Evolutionary conservation across 2,113 vertebrate species (phyloP).

Genomic region (Phoxinus phoxinus): DNA sequence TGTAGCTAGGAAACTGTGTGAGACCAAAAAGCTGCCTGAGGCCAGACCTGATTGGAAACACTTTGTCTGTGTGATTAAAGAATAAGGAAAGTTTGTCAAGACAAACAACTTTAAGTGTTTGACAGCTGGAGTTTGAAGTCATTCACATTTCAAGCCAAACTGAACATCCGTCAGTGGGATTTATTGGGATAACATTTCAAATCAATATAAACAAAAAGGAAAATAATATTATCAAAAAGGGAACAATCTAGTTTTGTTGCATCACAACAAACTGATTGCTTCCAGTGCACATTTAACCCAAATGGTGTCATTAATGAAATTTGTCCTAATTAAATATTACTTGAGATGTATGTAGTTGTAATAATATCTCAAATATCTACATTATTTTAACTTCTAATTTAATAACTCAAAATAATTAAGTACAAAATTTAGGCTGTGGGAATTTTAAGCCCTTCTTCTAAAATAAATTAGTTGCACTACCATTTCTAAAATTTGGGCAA

Average conservation of each 20-base stretch:
- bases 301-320: not conserved
- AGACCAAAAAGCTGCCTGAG: not conserved
- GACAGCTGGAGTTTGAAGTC: not conserved
- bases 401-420: too few species aligned
- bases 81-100: conserved; percentile 10
- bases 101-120: not conserved
- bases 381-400: too few species aligned
- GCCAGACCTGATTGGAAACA: conserved; percentile 16
- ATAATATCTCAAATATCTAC: not conserved
- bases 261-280: not conserved
- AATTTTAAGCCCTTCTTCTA: too few species aligned
- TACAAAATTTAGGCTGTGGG: too few species aligned
- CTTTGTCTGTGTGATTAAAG: conserved; percentile 23
- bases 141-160: not conserved
- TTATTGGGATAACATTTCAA: too few species aligned
- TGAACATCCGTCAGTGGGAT: not conserved
- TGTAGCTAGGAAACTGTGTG: not conserved
- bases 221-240: not conserved
- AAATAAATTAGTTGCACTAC: too few species aligned
- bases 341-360: not conserved
- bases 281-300: not conserved
- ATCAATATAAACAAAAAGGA: not conserved
- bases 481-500: too few species aligned
- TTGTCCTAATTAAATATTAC: not conserved
- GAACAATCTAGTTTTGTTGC: not conserved